Base-by-base conservation (phyloP, 1,140 invertebrate genomes). In the Panagrolaimus sp. region DNA sequence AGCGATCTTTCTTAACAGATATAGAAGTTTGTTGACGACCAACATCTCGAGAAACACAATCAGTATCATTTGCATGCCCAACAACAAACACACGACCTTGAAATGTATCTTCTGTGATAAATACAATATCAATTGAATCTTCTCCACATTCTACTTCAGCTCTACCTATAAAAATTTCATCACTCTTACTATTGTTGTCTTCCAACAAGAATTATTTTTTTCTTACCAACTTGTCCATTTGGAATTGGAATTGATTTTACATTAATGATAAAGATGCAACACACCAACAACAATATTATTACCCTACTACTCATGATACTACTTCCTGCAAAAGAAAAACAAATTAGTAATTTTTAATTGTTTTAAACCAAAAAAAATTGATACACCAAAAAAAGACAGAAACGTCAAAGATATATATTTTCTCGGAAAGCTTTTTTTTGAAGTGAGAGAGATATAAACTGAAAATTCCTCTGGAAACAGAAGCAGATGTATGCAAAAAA, bases 51-150 rank as follows among this genome's bases (percentile, higher is more conserved):
- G 78, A 72, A 9, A 76, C 66, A 65, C 78, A 80, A 38, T 72
- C 68, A 23, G 70, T 73, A 44, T 80, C 78, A 62, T 82, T 75
- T 16, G 78, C 73, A 67, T 80, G 76, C 5, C 78, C 78, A 14
- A 81, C 67, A 14, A 80, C 78, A 67, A 74, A 80, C 14, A 80
- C 74, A 44, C 78, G 67, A 14, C 78, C 77, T 71, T 72, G 74
- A 38, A 77, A 78, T 65, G 70, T 20, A 38, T 73, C 74, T 61
- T 78, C 76, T 1, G 79, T 80, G 13, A 82, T 62, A 66, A 80
- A 80, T n/a, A 80, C 79, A 5, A 76, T 68, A 65, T 82, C 80
- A 53, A 80, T 80, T 8, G 68, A 72, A n/a, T 79, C 81, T 72
- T 80, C 74, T 20, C 78, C 76, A 66, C 78, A 80, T 69, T 80